These are phyloP conservation scores for Syngnathus rostellatus DNA, from an alignment of 2,797 vertebrate species.

Conservation along the genomic window DNA sequence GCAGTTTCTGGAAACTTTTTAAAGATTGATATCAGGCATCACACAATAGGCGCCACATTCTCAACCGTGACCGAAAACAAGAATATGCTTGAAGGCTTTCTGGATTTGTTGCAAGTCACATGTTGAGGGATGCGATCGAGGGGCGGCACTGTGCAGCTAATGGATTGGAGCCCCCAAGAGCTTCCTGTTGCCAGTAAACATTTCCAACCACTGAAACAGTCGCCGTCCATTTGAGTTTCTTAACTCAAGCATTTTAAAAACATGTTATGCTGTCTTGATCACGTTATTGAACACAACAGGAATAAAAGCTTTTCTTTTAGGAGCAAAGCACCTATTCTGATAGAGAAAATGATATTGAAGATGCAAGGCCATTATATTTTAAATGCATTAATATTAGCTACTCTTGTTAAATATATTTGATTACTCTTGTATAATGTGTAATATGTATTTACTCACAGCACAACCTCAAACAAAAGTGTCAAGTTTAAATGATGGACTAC, in stretches of 20 bases:
- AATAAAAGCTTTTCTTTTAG: not conserved
- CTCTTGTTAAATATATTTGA: too few species aligned
- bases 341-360: too few species aligned
- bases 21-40: slow-evolving; percentile 1
- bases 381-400: too few species aligned
- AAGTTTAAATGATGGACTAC: too few species aligned
- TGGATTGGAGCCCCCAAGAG: slow-evolving; percentile 2
- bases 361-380: too few species aligned
- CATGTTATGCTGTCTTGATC: not conserved
- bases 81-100: not conserved
- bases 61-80: not conserved
- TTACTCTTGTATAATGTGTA: too few species aligned
- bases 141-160: not conserved
- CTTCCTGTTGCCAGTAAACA: not conserved
- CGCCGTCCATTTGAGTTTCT: not conserved
- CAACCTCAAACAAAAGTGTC: too few species aligned
- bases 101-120: not conserved
- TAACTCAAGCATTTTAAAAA: not conserved
- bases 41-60: not conserved
- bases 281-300: not conserved
- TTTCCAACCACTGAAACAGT: not conserved
- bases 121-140: not conserved
- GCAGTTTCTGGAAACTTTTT: not conserved
- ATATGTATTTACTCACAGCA: too few species aligned
- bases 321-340: not conserved